phyloP scores from a whole-genome alignment of 2,888 invertebrate species.

The Apocheima hispidaria region DNA sequence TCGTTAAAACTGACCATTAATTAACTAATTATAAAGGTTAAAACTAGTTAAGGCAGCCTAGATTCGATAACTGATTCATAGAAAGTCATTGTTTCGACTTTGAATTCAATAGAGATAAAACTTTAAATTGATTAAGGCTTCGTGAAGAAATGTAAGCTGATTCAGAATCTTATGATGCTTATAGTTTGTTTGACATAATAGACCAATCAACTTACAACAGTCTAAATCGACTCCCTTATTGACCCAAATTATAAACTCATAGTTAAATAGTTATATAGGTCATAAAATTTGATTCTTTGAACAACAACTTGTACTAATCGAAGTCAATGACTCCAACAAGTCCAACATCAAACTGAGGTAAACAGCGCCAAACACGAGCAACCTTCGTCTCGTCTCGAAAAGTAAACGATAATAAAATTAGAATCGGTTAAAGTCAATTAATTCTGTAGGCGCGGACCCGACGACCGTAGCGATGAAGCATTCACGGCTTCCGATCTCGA shows the following conservation, averaged over 20 bases:
- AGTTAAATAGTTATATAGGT: neutral
- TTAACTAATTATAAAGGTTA: conserved; percentile 16
- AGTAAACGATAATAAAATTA: conserved; percentile 41
- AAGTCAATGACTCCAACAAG: conserved; percentile 37
- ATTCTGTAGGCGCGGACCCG: conserved; percentile 42
- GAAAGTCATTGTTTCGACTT: conserved; percentile 8
- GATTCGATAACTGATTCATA: conserved; percentile 3
- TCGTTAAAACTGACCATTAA: conserved; percentile 14
- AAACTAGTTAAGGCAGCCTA: conserved; percentile 10
- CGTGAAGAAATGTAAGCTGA: neutral
- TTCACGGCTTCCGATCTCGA: conserved; percentile 54
- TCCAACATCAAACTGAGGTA: conserved; percentile 21
- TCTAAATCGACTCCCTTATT: neutral
- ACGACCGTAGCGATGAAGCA: conserved; percentile 46
- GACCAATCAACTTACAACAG: neutral
- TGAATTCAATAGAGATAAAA: conserved; percentile 4
- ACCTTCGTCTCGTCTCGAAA: conserved; percentile 33
- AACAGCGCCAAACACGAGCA: conserved; percentile 26
- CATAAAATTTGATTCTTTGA: neutral
- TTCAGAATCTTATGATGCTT: neutral
- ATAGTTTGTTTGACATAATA: neutral
- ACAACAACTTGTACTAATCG: conserved; percentile 15
- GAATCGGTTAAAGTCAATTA: conserved; percentile 51
- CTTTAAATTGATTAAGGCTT: conserved; percentile 4
- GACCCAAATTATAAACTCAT: neutral